Evolutionary conservation across 2,113 vertebrate species (phyloP), one percentile per base, ranked within the genome.

Genomic region (Lophotis ruficrista): DNA sequence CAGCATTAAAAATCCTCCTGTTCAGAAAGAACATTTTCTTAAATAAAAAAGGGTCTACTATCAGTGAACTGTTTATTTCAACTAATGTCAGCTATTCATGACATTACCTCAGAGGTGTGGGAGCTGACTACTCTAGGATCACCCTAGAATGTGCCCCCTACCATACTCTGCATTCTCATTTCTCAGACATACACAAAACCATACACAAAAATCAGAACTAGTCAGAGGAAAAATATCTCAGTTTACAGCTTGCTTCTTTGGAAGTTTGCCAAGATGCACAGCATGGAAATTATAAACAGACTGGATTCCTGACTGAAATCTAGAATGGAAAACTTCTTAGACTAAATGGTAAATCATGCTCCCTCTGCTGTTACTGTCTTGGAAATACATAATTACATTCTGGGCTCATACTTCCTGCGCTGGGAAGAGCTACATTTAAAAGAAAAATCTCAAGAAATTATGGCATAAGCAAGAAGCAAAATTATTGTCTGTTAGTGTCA

Each of bases 241-340:
- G 95, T 95, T 96, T 94, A 93, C 78, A 94, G 81, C 81, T 94
- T 30, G 57, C 61, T 87, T 23, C 87, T 83, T 38, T 89, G 95
- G 91, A 89, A 65, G 77, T 8, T 69, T 35, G 93, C 96, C 94
- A 94, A 30, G 0, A 17, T 2, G 37, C 75, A 82, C 94, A 73
- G 87, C 71, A 87, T 77, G 66, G 61, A 84, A 96, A 95, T 89
- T 33, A 95, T 73, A 95, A 96, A 95, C 89, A 94, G 80, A 66
- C 23, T 50, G 43, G 64, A 89, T 83, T 85, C 75, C 48, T 73
- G 68, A 89, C 72, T 60, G 87, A 70, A 89, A 89, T 50, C 80
- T 87, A 56, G 48, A 64, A 41, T 64, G 77, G 69, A 80, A 86
- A 93, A 57, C 62, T 95, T 73, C 81, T 91, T 51, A 7, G 1